phyloP scores from a whole-genome alignment of 2,113 vertebrate species.

The Microcebus jonahi region DNA sequence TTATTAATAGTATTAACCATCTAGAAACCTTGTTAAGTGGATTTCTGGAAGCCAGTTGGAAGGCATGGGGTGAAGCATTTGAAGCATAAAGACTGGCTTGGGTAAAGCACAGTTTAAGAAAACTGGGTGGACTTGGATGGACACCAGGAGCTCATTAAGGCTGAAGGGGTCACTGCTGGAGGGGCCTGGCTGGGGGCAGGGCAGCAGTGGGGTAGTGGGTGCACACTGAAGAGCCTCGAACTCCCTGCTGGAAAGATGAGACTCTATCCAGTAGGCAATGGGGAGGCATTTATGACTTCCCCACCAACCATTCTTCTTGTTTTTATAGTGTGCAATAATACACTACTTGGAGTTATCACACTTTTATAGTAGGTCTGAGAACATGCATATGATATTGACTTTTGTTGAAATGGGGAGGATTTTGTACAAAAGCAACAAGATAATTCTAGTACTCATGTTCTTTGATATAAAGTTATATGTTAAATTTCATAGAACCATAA shows the following conservation, averaged over 20 bases:
- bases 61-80: neutral
- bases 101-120: neutral
- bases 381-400: neutral
- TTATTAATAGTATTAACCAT: neutral
- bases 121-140: neutral
- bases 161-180: neutral
- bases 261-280: neutral
- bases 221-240: neutral
- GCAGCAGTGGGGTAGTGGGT: neutral
- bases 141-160: too few species aligned
- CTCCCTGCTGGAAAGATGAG: neutral
- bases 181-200: neutral
- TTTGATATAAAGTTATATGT: neutral
- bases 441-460: neutral
- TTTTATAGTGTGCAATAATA: neutral
- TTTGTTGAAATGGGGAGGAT: neutral
- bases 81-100: neutral
- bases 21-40: neutral
- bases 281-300: neutral
- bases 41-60: conserved; percentile 35
- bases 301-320: neutral
- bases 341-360: neutral
- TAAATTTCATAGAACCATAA: neutral
- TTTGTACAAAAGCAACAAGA: neutral
- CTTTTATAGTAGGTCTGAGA: neutral